Evolutionary conservation across 2,113 vertebrate genomes (phyloP).

Genomic region (Papio anubis): DNA sequence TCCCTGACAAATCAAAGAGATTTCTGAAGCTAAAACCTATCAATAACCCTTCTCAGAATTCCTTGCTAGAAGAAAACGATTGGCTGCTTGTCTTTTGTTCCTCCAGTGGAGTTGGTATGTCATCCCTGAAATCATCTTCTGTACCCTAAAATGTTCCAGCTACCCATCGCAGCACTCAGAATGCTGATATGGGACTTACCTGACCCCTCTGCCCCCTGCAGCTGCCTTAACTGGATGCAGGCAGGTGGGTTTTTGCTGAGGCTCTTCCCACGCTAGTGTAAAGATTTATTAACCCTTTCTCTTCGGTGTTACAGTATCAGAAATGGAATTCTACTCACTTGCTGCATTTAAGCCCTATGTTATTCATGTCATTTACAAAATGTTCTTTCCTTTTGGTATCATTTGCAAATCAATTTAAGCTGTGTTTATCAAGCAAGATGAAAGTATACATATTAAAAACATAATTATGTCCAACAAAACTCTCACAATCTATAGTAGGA

Average conservation of each 20-base stretch:
- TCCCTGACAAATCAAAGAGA: background rate
- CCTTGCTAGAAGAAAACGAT: background rate
- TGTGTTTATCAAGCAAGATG: background rate
- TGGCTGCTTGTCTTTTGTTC: background rate
- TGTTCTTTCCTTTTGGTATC: slow-evolving; percentile 1
- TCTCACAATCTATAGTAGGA: background rate
- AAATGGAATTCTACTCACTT: background rate
- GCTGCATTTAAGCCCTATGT: background rate
- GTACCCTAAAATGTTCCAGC: background rate
- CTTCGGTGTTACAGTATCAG: background rate
- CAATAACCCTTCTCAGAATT: background rate
- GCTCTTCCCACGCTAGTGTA: background rate
- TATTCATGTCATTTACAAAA: background rate
- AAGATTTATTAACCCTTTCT: background rate
- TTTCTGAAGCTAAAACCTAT: slow-evolving; percentile 39
- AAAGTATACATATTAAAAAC: background rate
- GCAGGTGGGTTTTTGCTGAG: background rate
- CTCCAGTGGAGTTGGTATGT: background rate
- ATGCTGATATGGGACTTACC: background rate
- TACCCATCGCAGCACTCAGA: background rate
- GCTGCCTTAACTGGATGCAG: background rate
- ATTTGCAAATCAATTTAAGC: background rate
- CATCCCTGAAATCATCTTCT: background rate
- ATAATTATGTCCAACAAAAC: background rate
- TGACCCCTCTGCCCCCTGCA: background rate